Evolutionary conservation across 1,140 invertebrate species (phyloP).

Genomic region (Neocloeon triangulifer): DNA sequence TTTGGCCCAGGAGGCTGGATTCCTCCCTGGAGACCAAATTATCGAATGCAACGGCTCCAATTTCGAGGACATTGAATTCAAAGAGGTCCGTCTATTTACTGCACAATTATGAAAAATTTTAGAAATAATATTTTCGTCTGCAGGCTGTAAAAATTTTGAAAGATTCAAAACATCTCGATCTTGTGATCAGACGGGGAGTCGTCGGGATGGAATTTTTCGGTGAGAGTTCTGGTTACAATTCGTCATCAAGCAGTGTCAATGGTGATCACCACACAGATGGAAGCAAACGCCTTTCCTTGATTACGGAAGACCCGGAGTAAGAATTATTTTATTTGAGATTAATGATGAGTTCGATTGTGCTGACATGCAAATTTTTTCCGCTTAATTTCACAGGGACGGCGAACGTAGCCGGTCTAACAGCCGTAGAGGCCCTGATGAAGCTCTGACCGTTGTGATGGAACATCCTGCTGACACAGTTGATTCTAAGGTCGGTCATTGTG

Average conservation of each 20-base stretch:
- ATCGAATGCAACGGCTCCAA: constrained; percentile 68
- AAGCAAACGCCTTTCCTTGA: constrained; percentile 36
- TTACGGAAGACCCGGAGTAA: constrained; percentile 46
- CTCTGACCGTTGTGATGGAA: too few species aligned
- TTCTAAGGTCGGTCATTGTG: too few species aligned
- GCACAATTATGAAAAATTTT: neutral
- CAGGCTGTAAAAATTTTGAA: constrained; percentile 56
- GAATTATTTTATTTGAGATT: too few species aligned
- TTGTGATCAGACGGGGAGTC: constrained; percentile 44
- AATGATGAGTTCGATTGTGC: too few species aligned
- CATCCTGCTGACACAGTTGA: too few species aligned
- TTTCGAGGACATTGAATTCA: constrained; percentile 52
- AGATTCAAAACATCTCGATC: constrained; percentile 41
- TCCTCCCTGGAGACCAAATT: constrained; percentile 81
- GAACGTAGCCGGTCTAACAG: too few species aligned
- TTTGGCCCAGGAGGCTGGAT: constrained; percentile 61
- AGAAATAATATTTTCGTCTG: constrained; percentile 11
- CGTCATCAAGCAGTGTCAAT: constrained; percentile 49
- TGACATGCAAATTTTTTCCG: too few species aligned
- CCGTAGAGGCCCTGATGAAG: too few species aligned
- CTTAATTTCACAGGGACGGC: too few species aligned
- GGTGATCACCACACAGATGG: constrained; percentile 39
- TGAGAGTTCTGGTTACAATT: constrained; percentile 58
- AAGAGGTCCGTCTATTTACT: constrained; percentile 30
- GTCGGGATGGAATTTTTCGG: constrained; percentile 52